Evolutionary conservation across 2,113 vertebrate genomes (phyloP).

Genomic region (Muscicapa adusta): DNA sequence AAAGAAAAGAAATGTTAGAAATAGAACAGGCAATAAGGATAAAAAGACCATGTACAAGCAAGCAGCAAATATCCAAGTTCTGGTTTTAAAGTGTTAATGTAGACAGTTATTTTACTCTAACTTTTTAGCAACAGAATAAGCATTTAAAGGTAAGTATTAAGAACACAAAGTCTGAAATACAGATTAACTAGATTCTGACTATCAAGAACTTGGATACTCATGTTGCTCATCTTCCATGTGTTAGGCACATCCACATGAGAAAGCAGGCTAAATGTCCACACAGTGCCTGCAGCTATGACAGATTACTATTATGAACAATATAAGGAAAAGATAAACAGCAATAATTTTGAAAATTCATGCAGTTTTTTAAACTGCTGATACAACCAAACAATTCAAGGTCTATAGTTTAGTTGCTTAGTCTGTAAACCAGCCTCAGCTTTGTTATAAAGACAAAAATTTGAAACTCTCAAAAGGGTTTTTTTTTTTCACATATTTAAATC

Average conservation of each 20-base stretch:
- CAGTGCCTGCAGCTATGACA: background rate
- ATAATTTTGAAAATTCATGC: background rate
- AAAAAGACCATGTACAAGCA: background rate
- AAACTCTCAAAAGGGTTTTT: background rate
- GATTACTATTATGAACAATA: background rate
- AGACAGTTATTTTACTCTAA: background rate
- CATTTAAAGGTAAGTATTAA: background rate
- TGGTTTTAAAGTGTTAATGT: background rate
- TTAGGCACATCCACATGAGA: background rate
- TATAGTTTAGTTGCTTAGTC: background rate
- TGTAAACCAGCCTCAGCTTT: background rate
- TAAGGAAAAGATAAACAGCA: background rate
- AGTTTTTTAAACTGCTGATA: background rate
- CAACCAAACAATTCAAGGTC: background rate
- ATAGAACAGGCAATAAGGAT: background rate
- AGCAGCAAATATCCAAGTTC: background rate
- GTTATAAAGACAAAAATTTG: background rate
- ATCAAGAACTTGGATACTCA: background rate
- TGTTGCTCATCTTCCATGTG: background rate
- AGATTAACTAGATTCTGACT: background rate
- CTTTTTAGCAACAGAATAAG: background rate
- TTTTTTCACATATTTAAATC: background rate
- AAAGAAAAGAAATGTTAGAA: constrained; percentile 76
- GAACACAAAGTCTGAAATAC: background rate
- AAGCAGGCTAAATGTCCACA: background rate